Conservation (phyloP, 2,113 vertebrate species). For the Pachycephala philippinensis region DNA sequence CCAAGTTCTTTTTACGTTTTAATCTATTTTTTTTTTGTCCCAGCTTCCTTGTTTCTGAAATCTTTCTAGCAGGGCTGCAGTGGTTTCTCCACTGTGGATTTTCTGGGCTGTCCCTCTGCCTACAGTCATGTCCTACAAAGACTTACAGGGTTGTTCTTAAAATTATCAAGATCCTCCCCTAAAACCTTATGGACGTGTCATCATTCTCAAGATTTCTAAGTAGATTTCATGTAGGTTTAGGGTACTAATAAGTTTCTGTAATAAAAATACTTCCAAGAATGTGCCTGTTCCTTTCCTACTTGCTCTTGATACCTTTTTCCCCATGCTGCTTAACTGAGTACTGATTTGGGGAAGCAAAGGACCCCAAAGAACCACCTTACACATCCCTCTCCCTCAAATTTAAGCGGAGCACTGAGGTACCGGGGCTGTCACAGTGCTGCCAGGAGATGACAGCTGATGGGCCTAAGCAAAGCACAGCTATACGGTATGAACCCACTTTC, state of each 20-base stretch:
- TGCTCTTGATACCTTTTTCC: neutral
- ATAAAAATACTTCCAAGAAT: neutral
- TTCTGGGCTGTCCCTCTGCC: neutral
- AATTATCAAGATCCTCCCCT: neutral
- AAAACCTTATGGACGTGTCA: neutral
- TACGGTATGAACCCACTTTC: neutral
- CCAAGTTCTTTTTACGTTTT: neutral
- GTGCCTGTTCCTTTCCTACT: neutral
- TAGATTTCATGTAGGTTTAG: neutral
- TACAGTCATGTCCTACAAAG: neutral
- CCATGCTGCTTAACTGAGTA: neutral
- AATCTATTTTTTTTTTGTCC: neutral
- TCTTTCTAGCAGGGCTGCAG: neutral
- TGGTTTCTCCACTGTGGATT: rapidly evolving
- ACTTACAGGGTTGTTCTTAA: neutral
- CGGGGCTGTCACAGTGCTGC: neutral
- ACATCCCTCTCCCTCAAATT: rapidly evolving
- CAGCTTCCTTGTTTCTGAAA: neutral
- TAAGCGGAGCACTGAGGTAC: neutral
- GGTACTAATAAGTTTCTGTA: neutral
- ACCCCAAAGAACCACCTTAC: neutral
- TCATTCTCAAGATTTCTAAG: neutral
- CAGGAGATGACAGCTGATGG: neutral
- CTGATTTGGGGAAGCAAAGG: neutral
- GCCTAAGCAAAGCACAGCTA: neutral